Evolutionary conservation across 2,888 invertebrate genomes (phyloP), one percentile per base, ranked within the genome.

Genomic region (Sericinus montela): DNA sequence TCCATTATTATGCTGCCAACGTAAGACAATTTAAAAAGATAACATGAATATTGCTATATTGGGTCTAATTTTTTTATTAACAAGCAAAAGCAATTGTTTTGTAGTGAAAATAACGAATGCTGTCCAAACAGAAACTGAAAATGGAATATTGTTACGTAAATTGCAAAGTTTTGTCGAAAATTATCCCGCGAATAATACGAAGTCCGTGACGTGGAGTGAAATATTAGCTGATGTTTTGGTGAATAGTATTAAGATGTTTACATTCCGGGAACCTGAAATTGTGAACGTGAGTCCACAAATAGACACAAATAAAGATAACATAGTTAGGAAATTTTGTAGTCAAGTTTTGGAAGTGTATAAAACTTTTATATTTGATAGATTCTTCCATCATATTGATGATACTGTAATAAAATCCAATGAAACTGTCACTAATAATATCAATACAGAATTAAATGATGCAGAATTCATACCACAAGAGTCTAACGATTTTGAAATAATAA

Each of bases 221-320:
- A 72, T 85, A 49, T 58, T 86, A 30, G 85, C 86, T 4, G 75
- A 80, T 54, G 73, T 76, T 49, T 64, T 85, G 54, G 76, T 84
- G 59, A 79, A 76, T 51, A 77, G 71, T 63, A 73, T 82, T 59
- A 75, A 69, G 55, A 65, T 72, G 1, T 13, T 32, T 4, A 10
- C 10, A 32, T 72, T 70, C 48, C 23, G 39, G n/a, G 16, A 42
- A 34, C 13, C 38, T 16, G 9, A 16, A 6, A 57, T 61, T 59
- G 54, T 55, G 37, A 58, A 61, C 55, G 59, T 59, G 52, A 55
- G 48, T 45, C 65, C 65, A 36, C 4, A 41, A 25, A 49, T 56
- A 9, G 59, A 55, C 7, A 58, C 61, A 47, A 58, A 53, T 56
- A 61, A 52, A 25, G 62, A 52, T 1, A 63, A 59, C 30, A 25